Conservation (phyloP, 1,140 invertebrate genomes). For the Bombus difficillimus region DNA sequence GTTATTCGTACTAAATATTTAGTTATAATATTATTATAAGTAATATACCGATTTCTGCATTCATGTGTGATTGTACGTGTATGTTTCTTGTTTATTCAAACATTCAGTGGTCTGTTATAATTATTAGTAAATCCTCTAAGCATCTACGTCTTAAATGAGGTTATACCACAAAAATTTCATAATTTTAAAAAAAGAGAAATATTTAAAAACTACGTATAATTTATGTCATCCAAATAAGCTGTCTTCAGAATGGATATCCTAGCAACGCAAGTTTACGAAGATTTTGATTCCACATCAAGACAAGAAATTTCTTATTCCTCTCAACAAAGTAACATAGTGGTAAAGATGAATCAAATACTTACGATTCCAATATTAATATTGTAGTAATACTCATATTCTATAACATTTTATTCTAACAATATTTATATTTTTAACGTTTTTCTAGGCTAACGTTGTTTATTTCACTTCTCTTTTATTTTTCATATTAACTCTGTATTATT, state of each 20-base stretch:
- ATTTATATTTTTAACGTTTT: not conserved
- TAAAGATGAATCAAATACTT: conserved; percentile 5
- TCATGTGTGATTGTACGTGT: not conserved
- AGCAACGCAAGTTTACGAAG: conserved; percentile 58
- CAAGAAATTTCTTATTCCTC: not conserved
- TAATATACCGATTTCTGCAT: not conserved
- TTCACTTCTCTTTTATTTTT: not conserved
- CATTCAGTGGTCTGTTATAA: no score
- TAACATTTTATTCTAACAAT: no score
- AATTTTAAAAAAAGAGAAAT: not conserved
- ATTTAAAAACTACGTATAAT: not conserved
- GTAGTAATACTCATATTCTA: no score
- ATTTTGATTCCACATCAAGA: conserved; percentile 18
- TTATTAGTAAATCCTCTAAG: not conserved
- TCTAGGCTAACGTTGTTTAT: not conserved
- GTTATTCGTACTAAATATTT: not conserved
- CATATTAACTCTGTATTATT: not conserved
- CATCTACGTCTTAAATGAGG: not conserved
- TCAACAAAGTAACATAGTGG: not conserved
- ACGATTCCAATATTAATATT: no score
- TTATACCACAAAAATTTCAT: not conserved
- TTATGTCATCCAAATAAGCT: not conserved
- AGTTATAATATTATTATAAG: not conserved
- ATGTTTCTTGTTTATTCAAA: no score
- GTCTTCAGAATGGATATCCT: conserved; percentile 52